Evolutionary conservation across 2,797 vertebrate species (phyloP), one percentile per base, ranked within the genome.

Genomic region (Pterois miles): DNA sequence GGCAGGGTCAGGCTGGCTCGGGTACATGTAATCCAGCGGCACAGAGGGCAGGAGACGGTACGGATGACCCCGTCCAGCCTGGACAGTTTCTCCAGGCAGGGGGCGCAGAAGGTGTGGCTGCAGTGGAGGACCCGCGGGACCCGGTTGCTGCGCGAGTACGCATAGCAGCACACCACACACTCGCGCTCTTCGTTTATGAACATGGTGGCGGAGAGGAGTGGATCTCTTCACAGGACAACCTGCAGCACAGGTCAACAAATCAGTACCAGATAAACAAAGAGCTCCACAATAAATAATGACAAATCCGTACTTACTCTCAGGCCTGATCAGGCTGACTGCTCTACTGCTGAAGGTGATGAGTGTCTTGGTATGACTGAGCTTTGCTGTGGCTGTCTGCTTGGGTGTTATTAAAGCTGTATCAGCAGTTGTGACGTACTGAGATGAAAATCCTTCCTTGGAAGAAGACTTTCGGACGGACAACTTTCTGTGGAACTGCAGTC

Each of bases 41-140:
- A 95, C 54, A 95, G 34, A 0, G 94, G 94, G 69, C 94, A 95
- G 43, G 62, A 40, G 8, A 93, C 59, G 0, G 65, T 84, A 65
- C 66, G 31, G 52, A 92, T 1, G 11, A 4, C 2, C 0, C 71
- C 78, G 0, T 68, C 3, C n/a, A 8, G 1, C 16, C 4, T 27
- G 58, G 77, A 74, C 70, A 94, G 31, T 5, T 25, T 68, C 68
- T 90, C 60, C 71, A 94, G 71, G 50, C 94, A 95, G 1, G 18
- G 18, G 0, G 71, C 33, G 38, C 94, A 95, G 83, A 94, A 93
- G 2, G 93, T 93, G 86, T 95, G 94, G 0, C 56, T 16, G 82
- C 94, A 95, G 87, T 94, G 88, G 0, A 95, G 93, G 3, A 93
- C 7, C 1, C 93, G 83, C 0, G 94, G 93, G 54, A 93, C 57